Evolutionary conservation across 2,113 vertebrate species (phyloP).

Genomic region (Hypocryptadius cinnamomeus): DNA sequence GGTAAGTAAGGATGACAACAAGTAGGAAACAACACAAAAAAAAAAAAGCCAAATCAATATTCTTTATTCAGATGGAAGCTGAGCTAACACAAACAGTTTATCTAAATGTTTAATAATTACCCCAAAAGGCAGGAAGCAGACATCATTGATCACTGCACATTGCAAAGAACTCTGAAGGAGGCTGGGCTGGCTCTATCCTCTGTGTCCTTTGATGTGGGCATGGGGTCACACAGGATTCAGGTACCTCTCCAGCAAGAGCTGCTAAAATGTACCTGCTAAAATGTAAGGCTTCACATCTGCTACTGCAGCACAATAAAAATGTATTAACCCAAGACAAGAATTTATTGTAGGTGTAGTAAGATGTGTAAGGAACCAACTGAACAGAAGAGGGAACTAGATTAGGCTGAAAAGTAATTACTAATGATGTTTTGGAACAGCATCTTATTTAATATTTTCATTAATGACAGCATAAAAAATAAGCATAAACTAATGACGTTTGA

Average conservation of each 20-base stretch:
- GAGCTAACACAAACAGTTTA: background rate
- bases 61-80: background rate
- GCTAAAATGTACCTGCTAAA: background rate
- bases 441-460: slow-evolving; percentile 21
- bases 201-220: background rate
- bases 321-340: background rate
- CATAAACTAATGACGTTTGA: background rate
- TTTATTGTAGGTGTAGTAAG: background rate
- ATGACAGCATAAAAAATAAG: background rate
- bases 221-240: background rate
- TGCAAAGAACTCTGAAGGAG: background rate
- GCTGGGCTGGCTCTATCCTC: background rate
- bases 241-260: background rate
- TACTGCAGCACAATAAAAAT: background rate
- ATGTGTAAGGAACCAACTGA: background rate
- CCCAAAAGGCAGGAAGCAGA: background rate
- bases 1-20: background rate
- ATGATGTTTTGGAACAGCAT: background rate
- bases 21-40: background rate
- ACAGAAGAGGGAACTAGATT: background rate
- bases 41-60: background rate
- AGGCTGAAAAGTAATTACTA: background rate
- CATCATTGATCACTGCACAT: too few species aligned
- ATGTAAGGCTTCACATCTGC: background rate
- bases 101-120: background rate